A percentile compares a stretch with the other conserved stretches of the same genome.
Evolutionary conservation across 23 tunicate species (phyloP).

Genomic region (Ascidia mentula): DNA sequence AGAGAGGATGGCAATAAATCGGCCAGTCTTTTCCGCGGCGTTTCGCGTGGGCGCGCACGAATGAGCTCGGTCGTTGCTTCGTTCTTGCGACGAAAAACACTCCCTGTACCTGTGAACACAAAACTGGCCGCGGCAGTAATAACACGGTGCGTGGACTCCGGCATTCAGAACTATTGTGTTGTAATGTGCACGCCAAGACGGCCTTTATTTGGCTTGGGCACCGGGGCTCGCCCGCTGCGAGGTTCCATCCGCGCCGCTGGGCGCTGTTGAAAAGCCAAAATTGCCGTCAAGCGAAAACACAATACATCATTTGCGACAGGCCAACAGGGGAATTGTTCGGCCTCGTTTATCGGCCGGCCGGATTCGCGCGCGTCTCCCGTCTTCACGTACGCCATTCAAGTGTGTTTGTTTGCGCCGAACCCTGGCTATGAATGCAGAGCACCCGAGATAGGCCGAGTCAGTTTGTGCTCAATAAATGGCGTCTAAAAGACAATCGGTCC

Average conservation of each 20-base stretch:
- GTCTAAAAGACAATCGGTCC: no score
- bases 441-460: no score
- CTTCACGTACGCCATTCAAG: no score
- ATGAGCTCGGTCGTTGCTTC: neutral
- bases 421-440: no score
- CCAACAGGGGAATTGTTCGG: neutral
- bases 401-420: neutral
- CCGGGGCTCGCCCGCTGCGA: neutral
- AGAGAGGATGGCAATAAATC: neutral
- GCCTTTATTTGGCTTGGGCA: neutral
- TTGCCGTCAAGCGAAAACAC: slow-evolving; percentile 1
- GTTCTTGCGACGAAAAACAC: neutral
- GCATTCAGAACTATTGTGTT: neutral
- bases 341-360: neutral
- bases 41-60: neutral
- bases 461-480: no score
- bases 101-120: slow-evolving; percentile 3
- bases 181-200: slow-evolving; percentile 6
- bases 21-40: neutral
- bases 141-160: neutral
- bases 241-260: neutral
- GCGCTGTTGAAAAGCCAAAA: neutral
- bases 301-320: neutral
- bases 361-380: no score
- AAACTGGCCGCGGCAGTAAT: neutral